Percentiles rank a stretch among this genome's conserved stretches.
Evolutionary conservation across 2,113 vertebrate species (phyloP).

Genomic region (Seriola quinqueradiata): DNA sequence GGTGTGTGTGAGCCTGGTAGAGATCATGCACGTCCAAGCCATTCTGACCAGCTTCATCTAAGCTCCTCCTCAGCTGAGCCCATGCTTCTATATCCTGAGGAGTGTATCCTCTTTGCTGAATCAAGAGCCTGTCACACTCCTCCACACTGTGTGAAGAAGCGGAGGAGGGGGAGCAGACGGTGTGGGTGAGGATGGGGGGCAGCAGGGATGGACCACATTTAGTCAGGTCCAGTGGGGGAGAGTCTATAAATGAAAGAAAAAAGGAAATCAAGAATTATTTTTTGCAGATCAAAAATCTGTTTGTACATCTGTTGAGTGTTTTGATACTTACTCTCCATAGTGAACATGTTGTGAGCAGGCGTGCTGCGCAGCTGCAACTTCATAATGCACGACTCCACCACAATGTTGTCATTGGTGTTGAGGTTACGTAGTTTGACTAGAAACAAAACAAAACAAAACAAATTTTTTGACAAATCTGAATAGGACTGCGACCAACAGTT

Average conservation of each 20-base stretch:
- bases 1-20: slow-evolving; percentile 67
- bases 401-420: slow-evolving; percentile 91
- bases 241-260: slow-evolving; percentile 66
- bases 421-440: slow-evolving; percentile 89
- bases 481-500: rapidly evolving
- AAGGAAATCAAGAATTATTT: neutral
- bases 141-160: slow-evolving; percentile 68
- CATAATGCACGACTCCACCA: slow-evolving; percentile 94
- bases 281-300: neutral
- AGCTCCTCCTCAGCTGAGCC: slow-evolving; percentile 78
- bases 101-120: slow-evolving; percentile 77
- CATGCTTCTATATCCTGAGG: slow-evolving; percentile 77
- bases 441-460: slow-evolving; percentile 15
- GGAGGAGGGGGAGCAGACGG: slow-evolving; percentile 76
- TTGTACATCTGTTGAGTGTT: neutral
- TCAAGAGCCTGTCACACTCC: slow-evolving; percentile 64
- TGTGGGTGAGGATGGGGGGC: slow-evolving; percentile 85
- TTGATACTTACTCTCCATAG: slow-evolving; percentile 73
- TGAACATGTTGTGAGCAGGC: slow-evolving; percentile 79
- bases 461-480: neutral
- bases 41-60: slow-evolving; percentile 82
- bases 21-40: slow-evolving; percentile 86
- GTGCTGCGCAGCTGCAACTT: slow-evolving; percentile 85
- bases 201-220: slow-evolving; percentile 80
- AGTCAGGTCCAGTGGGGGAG: slow-evolving; percentile 76